phyloP scores from a whole-genome alignment of 2,113 vertebrate species.

The Smithornis capensis region DNA sequence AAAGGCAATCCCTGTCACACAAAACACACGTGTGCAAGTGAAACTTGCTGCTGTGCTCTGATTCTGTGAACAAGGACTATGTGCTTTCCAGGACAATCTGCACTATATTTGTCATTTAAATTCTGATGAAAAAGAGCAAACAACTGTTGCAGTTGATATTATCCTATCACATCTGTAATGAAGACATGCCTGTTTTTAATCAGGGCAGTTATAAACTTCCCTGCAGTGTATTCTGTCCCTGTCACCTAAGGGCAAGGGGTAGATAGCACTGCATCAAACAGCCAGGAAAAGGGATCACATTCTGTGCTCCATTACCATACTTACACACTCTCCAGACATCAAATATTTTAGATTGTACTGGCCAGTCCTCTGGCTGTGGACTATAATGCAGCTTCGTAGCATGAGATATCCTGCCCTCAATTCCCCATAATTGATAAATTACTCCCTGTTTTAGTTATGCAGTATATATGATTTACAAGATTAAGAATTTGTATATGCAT shows the following conservation, averaged over 20 bases:
- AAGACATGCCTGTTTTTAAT: slow-evolving; percentile 53
- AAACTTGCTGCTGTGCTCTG: no score
- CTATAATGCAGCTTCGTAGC: neutral
- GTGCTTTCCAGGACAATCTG: no score
- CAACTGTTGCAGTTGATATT: slow-evolving; percentile 20
- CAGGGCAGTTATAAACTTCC: slow-evolving; percentile 56
- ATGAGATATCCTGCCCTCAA: neutral
- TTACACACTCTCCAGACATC: neutral
- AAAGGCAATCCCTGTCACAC: no score
- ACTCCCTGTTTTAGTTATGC: neutral
- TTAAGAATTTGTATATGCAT: neutral
- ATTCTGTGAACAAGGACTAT: no score
- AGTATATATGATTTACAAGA: neutral
- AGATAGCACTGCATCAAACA: slow-evolving; percentile 19
- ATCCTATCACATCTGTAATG: slow-evolving; percentile 46
- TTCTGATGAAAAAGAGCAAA: neutral
- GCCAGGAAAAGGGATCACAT: neutral
- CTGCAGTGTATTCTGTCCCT: neutral
- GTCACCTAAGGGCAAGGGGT: neutral
- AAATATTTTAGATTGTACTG: neutral
- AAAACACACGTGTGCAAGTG: no score
- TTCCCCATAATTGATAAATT: neutral
- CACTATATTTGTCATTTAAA: no score
- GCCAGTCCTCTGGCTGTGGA: neutral
- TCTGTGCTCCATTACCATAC: slow-evolving; percentile 22